Evolutionary conservation across 2,888 invertebrate species (phyloP).

Genomic region (Limnephilus marmoratus): DNA sequence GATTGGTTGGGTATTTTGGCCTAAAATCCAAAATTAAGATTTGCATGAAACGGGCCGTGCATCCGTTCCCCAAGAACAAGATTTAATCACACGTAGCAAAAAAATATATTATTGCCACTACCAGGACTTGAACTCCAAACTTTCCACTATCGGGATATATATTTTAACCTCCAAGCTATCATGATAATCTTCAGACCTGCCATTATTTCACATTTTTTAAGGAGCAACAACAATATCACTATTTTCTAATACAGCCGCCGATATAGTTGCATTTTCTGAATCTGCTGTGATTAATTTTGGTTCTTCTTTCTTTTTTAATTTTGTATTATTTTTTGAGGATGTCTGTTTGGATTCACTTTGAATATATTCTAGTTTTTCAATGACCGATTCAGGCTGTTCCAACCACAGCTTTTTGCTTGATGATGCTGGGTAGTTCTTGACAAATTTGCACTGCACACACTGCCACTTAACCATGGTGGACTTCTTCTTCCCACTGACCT

Average conservation of each 20-base stretch:
- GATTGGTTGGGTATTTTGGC: too few species aligned
- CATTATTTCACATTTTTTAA: background rate
- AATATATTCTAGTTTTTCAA: slow-evolving; percentile 70
- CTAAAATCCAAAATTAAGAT: too few species aligned
- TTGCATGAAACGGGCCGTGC: too few species aligned
- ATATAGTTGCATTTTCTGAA: background rate
- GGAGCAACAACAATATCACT: background rate
- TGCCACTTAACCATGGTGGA: slow-evolving; percentile 73
- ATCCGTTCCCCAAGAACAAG: too few species aligned
- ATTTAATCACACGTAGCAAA: background rate
- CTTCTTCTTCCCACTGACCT: slow-evolving; percentile 73
- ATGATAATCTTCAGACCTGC: background rate
- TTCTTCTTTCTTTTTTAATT: background rate
- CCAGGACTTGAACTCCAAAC: background rate
- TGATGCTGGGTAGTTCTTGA: slow-evolving; percentile 69
- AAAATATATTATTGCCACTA: background rate
- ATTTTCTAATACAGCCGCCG: background rate
- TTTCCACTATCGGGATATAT: background rate
- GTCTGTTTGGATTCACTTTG: background rate
- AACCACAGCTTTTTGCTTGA: slow-evolving; percentile 75
- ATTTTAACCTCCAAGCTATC: background rate
- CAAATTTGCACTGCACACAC: slow-evolving; percentile 71
- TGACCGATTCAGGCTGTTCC: slow-evolving; percentile 75
- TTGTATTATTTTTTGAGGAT: background rate
- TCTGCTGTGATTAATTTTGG: background rate